Evolutionary conservation across 2,797 vertebrate species (phyloP).

Genomic region (Brachyrhaphis roseni): DNA sequence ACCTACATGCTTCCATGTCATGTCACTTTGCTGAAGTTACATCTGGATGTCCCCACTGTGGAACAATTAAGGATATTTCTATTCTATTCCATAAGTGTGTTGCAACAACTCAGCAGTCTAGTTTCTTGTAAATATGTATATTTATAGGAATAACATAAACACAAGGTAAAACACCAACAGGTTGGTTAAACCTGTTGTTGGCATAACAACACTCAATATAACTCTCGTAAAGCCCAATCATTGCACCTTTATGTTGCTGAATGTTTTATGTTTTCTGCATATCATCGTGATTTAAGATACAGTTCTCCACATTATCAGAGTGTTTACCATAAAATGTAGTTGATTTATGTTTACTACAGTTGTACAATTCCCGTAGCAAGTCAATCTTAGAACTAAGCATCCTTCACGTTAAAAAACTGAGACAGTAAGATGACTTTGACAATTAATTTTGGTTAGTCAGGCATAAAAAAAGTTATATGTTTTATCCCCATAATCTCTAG

Average conservation of each 20-base stretch:
- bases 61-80: too few species aligned
- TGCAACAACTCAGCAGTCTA: neutral
- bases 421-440: neutral
- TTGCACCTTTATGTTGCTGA: neutral
- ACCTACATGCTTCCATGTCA: too few species aligned
- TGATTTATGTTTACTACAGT: neutral
- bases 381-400: neutral
- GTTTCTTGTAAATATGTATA: neutral
- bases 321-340: neutral
- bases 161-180: neutral
- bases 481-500: neutral
- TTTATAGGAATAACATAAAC: neutral
- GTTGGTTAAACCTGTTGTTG: neutral
- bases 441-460: conserved; percentile 9
- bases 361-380: neutral
- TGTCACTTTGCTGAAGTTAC: too few species aligned
- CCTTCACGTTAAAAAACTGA: neutral
- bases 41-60: too few species aligned
- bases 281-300: neutral
- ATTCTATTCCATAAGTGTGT: too few species aligned
- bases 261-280: neutral
- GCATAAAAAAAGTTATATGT: neutral
- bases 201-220: neutral
- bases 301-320: neutral
- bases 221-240: neutral